phyloP scores from a whole-genome alignment of 1,140 invertebrate genomes.

The Drosophila pandora region DNA sequence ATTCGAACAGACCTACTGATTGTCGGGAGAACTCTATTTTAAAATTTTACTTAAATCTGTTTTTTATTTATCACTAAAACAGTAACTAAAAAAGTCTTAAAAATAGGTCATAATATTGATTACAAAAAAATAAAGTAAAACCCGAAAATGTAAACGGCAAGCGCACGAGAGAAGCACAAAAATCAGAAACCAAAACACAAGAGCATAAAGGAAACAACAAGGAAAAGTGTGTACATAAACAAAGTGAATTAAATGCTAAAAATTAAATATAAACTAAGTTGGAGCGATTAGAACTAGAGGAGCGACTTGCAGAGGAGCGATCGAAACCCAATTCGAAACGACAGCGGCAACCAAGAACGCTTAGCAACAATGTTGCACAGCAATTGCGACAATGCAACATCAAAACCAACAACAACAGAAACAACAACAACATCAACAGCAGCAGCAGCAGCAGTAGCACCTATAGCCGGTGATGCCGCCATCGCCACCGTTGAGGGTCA shows the following conservation, averaged over 20 bases:
- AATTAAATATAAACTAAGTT: conserved; percentile 23
- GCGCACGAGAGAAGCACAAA: conserved; percentile 27
- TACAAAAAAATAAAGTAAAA: background rate
- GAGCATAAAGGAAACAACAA: background rate
- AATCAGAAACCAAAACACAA: conserved; percentile 13
- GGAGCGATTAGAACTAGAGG: conserved; percentile 9
- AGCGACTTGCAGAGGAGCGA: conserved; percentile 27
- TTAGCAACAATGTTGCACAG: conserved; percentile 70
- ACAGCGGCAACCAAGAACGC: conserved; percentile 39
- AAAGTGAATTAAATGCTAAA: conserved; percentile 43
- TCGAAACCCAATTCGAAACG: conserved; percentile 16
- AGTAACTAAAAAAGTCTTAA: conserved; percentile 13
- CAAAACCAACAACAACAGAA: conserved; percentile 34
- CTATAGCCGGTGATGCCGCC: conserved; percentile 8
- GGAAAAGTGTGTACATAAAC: conserved; percentile 15
- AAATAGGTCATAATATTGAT: conserved; percentile 22
- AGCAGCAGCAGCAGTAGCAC: conserved; percentile 51
- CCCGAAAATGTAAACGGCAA: conserved; percentile 46
- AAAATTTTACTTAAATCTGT: too few relatives aligned
- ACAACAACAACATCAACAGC: conserved; percentile 29
- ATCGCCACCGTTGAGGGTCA: conserved; percentile 39
- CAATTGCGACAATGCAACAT: conserved; percentile 50
- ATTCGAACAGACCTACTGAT: conserved; percentile 13
- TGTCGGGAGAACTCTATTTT: background rate
- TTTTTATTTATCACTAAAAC: background rate